Conservation (phyloP, 2,797 vertebrate species). For the Luscinia megarhynchos region DNA sequence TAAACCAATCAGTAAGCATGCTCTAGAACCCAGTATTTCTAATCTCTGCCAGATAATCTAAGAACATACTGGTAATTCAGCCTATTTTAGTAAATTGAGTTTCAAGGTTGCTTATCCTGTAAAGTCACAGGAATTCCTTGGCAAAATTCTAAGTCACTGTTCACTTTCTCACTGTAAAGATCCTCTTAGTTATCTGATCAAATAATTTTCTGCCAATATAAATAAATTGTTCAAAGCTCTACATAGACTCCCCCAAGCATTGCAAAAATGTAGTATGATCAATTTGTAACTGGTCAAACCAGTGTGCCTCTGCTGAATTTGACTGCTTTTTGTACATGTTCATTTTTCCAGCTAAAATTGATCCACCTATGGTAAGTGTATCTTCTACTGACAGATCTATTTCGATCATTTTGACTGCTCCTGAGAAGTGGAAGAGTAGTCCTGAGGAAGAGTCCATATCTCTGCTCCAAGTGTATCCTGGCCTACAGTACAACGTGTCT, state of each 20-base stretch:
- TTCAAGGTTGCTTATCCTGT: not conserved
- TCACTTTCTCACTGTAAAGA: not conserved
- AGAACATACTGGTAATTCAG: not conserved
- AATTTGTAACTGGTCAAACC: not conserved
- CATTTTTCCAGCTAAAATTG: slow-evolving; percentile 75
- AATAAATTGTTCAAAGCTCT: not conserved
- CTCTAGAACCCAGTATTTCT: not conserved
- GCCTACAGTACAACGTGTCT: slow-evolving; percentile 74
- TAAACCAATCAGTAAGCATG: not conserved
- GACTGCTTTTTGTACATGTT: not conserved
- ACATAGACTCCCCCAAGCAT: not conserved
- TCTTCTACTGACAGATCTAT: slow-evolving; percentile 73
- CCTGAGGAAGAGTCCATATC: slow-evolving; percentile 53
- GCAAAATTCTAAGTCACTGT: slow-evolving; percentile 5
- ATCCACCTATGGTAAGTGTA: slow-evolving; percentile 72
- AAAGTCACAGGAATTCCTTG: not conserved
- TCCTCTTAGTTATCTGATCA: not conserved
- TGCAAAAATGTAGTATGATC: not conserved
- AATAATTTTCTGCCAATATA: not conserved
- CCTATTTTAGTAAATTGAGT: not conserved
- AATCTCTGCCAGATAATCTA: slow-evolving; percentile 14
- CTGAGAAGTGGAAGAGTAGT: slow-evolving; percentile 76
- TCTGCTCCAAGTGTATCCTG: slow-evolving; percentile 72
- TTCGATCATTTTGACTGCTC: slow-evolving; percentile 70
- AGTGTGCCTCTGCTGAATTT: not conserved